Conservation (phyloP, 2,888 invertebrate species). For the Nineta flava region DNA sequence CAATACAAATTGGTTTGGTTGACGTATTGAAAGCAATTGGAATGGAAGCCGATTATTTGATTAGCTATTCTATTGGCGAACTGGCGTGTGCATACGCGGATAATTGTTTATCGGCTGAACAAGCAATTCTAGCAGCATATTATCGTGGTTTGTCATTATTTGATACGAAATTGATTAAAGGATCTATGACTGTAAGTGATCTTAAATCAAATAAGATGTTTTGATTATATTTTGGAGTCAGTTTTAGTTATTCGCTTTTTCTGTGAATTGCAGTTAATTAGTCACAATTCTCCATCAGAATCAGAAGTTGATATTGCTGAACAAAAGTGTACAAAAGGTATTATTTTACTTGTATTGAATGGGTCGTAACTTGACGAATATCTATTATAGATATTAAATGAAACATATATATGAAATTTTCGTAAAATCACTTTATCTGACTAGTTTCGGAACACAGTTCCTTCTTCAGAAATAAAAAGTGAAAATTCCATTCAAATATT, state of each 20-base stretch:
- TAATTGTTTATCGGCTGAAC: slow-evolving; percentile 72
- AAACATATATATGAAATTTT: too few relatives aligned
- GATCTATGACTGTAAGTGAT: slow-evolving; percentile 83
- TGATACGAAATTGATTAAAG: slow-evolving; percentile 50
- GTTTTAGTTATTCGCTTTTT: not conserved
- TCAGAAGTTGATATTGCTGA: slow-evolving; percentile 58
- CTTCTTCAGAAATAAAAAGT: too few relatives aligned
- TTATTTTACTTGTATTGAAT: too few relatives aligned
- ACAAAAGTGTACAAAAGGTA: slow-evolving; percentile 61
- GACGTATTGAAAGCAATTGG: slow-evolving; percentile 42
- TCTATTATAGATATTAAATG: too few relatives aligned
- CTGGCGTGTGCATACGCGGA: slow-evolving; percentile 92
- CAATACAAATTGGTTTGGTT: slow-evolving; percentile 47
- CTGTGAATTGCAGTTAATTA: slow-evolving; percentile 26
- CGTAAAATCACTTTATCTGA: too few relatives aligned
- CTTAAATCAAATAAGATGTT: slow-evolving; percentile 38
- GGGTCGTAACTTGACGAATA: too few relatives aligned
- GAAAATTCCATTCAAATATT: too few relatives aligned
- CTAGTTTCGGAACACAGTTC: too few relatives aligned
- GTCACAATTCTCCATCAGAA: slow-evolving; percentile 50
- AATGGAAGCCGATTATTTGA: slow-evolving; percentile 52
- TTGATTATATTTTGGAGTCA: not conserved
- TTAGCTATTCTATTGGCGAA: slow-evolving; percentile 90
- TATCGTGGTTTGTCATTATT: slow-evolving; percentile 62
- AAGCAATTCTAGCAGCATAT: slow-evolving; percentile 73